Evolutionary conservation across 2,888 invertebrate genomes (phyloP).

Genomic region (Orthosia gothica): DNA sequence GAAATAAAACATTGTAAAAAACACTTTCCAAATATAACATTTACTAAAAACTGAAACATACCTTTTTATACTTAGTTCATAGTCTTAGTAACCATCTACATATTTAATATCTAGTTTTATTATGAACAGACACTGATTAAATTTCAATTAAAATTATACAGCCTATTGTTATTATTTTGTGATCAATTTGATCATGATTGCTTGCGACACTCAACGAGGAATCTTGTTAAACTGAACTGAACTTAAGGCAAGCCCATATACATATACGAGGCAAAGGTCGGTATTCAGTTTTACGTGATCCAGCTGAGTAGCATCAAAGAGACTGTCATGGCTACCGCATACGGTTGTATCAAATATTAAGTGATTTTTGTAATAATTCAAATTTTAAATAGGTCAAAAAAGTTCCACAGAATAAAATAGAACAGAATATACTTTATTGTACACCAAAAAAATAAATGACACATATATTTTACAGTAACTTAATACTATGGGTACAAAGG

Average conservation of each 20-base stretch:
- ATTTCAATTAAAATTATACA: conserved; percentile 1
- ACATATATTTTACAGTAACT: too few relatives aligned
- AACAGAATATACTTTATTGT: too few relatives aligned
- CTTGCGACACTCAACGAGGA: not conserved
- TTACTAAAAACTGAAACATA: too few relatives aligned
- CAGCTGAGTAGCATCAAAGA: not conserved
- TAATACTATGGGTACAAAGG: too few relatives aligned
- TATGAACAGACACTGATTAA: not conserved
- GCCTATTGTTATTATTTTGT: not conserved
- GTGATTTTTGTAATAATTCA: not conserved
- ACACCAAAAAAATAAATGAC: too few relatives aligned
- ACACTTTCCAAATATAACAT: too few relatives aligned
- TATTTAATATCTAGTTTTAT: too few relatives aligned
- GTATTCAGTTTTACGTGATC: not conserved
- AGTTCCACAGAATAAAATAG: too few relatives aligned
- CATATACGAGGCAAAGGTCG: not conserved
- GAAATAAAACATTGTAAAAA: too few relatives aligned
- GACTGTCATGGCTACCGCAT: not conserved
- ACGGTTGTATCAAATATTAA: not conserved
- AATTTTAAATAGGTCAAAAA: not conserved
- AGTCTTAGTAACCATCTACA: too few relatives aligned
- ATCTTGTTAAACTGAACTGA: not conserved
- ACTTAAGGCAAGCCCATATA: not conserved
- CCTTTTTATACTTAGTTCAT: too few relatives aligned
- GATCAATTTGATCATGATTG: not conserved